phyloP scores from a whole-genome alignment of 1,140 invertebrate genomes.

The Chrysomallon squamiferum region DNA sequence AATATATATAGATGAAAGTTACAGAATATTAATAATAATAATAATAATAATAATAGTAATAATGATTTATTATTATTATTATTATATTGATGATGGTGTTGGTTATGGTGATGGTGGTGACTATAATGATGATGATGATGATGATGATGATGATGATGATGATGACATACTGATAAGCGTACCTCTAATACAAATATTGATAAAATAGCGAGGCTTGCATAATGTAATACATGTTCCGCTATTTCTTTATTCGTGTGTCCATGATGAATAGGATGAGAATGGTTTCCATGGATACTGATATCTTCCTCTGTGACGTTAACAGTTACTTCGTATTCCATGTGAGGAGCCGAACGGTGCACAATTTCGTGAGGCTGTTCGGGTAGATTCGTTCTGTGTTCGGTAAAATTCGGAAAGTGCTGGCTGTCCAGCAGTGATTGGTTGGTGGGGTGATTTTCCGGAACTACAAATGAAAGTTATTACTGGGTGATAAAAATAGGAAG shows the following conservation, averaged over 20 bases:
- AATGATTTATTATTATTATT: too few species aligned
- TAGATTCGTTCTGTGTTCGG: too few species aligned
- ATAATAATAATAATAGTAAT: too few species aligned
- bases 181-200: conserved; percentile 56
- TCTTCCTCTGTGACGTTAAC: background rate
- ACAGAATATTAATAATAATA: too few species aligned
- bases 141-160: too few species aligned
- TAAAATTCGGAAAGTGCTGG: background rate
- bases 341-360: background rate
- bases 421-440: background rate
- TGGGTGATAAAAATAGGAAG: too few species aligned
- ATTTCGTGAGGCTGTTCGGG: too few species aligned
- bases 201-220: conserved; percentile 47
- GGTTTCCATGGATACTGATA: background rate
- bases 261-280: conserved; percentile 2
- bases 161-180: background rate
- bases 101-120: too few species aligned
- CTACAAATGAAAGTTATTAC: background rate
- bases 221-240: conserved; percentile 45
- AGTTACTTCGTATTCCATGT: background rate
- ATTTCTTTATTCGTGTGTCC: conserved; percentile 27
- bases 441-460: conserved; percentile 1
- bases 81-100: too few species aligned
- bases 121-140: too few species aligned
- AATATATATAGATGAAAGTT: too few species aligned